Evolutionary conservation across 2,797 vertebrate species (phyloP).

Genomic region (Aplochiton taeniatus): DNA sequence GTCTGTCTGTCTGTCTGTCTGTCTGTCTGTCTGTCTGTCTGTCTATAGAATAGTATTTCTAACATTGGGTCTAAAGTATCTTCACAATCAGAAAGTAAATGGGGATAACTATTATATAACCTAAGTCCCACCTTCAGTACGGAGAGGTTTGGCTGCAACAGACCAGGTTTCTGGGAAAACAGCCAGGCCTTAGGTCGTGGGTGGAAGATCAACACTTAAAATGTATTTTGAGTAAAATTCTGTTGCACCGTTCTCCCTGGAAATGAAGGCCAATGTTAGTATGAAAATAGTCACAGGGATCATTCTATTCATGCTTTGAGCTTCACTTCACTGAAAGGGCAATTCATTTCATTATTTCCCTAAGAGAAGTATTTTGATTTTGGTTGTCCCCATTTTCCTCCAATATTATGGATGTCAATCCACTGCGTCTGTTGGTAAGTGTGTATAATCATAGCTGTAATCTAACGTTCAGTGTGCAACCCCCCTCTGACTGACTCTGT

Average conservation of each 20-base stretch:
- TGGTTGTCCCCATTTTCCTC: no score
- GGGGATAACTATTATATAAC: conserved; percentile 32
- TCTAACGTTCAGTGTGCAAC: no score
- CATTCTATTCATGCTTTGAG: background rate
- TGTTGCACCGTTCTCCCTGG: conserved; percentile 40
- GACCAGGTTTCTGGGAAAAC: conserved; percentile 46
- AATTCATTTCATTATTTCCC: no score
- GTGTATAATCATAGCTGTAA: no score
- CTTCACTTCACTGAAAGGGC: background rate
- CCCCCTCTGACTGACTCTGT: no score
- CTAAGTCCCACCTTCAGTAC: conserved; percentile 60
- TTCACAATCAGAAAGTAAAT: no score
- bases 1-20: no score
- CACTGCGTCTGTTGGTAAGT: no score
- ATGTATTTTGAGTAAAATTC: conserved; percentile 20
- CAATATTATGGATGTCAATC: no score
- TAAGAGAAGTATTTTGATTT: no score
- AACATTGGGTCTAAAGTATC: no score
- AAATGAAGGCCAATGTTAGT: conserved; percentile 49
- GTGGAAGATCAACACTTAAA: conserved; percentile 48
- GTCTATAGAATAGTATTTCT: background rate
- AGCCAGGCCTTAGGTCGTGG: conserved; percentile 50
- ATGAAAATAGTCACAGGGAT: conserved; percentile 26
- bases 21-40: conserved; percentile 7
- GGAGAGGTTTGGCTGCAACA: conserved; percentile 46